Percentiles rank a stretch among this genome's conserved stretches.
phyloP scores from a whole-genome alignment of 2,888 invertebrate species.

The Isoperla grammatica region DNA sequence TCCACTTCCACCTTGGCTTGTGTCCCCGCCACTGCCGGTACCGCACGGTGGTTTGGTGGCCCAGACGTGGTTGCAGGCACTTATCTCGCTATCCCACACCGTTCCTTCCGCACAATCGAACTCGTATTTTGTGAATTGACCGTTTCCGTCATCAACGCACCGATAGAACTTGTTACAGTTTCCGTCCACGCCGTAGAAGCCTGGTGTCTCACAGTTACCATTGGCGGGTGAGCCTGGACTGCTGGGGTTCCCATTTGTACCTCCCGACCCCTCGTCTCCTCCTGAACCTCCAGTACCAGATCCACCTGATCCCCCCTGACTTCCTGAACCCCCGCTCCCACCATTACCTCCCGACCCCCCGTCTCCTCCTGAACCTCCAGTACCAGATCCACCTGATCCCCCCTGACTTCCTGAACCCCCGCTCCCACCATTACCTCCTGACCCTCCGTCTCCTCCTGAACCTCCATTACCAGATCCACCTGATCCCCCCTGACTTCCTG shows the following conservation, averaged over 20 bases:
- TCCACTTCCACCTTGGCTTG: constrained; percentile 19
- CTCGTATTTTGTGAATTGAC: constrained; percentile 58
- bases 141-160: constrained; percentile 56
- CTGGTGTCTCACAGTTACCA: constrained; percentile 50
- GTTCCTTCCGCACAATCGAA: constrained; percentile 71
- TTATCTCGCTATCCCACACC: constrained; percentile 64
- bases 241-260: constrained; percentile 26
- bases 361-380: constrained; percentile 28
- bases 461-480: constrained; percentile 20
- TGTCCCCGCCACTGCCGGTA: constrained; percentile 17
- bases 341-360: constrained; percentile 32
- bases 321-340: constrained; percentile 29
- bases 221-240: neutral
- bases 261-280: constrained; percentile 23
- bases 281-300: constrained; percentile 10
- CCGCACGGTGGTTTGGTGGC: constrained; percentile 42
- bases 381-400: constrained; percentile 25
- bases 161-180: constrained; percentile 61
- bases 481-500: constrained; percentile 24
- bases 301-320: constrained; percentile 26
- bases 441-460: constrained; percentile 21
- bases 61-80: constrained; percentile 67
- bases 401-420: constrained; percentile 18
- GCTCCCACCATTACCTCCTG: constrained; percentile 6
- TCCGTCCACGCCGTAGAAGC: constrained; percentile 56